Percentiles rank a stretch among this genome's conserved stretches.
Evolutionary conservation across 2,797 vertebrate genomes (phyloP).

Genomic region (Anableps anableps): DNA sequence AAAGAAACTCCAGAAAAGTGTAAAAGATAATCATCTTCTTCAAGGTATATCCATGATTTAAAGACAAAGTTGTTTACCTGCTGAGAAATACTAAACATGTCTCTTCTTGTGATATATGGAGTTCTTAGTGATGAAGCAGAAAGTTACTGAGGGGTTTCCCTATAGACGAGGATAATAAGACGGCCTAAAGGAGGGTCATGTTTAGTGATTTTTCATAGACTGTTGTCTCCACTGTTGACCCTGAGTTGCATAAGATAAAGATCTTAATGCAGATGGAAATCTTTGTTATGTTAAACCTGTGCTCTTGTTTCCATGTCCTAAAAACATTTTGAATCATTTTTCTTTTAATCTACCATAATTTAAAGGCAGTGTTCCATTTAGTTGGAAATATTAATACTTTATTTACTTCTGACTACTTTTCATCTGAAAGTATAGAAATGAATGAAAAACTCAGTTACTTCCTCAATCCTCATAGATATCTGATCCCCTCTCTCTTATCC

Average conservation of each 20-base stretch:
- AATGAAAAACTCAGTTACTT: background rate
- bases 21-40: background rate
- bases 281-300: background rate
- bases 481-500: background rate
- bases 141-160: conserved; percentile 29
- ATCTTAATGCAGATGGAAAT: background rate
- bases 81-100: background rate
- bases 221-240: background rate
- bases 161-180: background rate
- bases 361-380: background rate
- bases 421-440: background rate
- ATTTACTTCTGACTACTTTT: background rate
- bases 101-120: background rate
- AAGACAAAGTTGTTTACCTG: background rate
- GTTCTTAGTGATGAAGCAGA: conserved; percentile 31
- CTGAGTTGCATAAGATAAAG: background rate
- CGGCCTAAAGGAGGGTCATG: background rate
- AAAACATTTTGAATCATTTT: background rate
- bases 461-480: background rate
- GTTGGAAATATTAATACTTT: background rate
- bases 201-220: background rate
- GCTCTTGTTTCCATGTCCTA: background rate
- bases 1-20: too few relatives aligned
- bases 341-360: background rate
- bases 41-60: background rate